These are phyloP conservation scores for Choloepus hoffmanni DNA, from an alignment of 2,113 vertebrate species.

Conservation along the genomic window DNA sequence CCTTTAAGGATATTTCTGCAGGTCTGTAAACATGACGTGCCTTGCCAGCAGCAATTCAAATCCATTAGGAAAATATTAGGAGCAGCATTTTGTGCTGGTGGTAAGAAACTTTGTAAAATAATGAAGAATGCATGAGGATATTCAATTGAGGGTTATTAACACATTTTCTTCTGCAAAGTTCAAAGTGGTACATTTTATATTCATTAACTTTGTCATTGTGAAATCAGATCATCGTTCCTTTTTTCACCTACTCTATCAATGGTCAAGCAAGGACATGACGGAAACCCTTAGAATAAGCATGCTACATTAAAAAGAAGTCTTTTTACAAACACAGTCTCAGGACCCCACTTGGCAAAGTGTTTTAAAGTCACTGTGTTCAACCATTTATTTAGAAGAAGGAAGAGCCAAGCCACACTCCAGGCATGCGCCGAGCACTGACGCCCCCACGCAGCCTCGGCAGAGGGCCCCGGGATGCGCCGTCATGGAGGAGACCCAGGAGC, in stretches of 20 bases:
- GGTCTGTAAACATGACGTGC: background rate
- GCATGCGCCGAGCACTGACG: background rate
- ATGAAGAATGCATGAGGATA: background rate
- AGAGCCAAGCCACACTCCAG: background rate
- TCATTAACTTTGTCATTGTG: background rate
- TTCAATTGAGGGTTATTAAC: fast-evolving
- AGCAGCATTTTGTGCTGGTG: background rate
- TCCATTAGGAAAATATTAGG: background rate
- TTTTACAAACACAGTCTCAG: background rate
- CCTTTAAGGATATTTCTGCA: fast-evolving
- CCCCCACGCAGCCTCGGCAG: background rate
- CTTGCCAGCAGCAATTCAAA: background rate
- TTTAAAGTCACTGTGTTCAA: background rate
- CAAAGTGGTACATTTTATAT: fast-evolving
- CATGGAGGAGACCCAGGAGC: background rate
- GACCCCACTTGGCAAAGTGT: background rate
- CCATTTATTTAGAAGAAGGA: fast-evolving
- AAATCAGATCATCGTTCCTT: background rate
- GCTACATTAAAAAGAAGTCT: background rate
- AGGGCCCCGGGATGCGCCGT: conserved; percentile 71
- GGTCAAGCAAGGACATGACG: background rate
- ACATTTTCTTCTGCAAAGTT: background rate
- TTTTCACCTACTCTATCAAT: background rate
- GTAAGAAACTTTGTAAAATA: background rate
- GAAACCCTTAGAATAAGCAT: background rate